phyloP scores from a whole-genome alignment of 2,113 vertebrate species.

The Burhinus oedicnemus region DNA sequence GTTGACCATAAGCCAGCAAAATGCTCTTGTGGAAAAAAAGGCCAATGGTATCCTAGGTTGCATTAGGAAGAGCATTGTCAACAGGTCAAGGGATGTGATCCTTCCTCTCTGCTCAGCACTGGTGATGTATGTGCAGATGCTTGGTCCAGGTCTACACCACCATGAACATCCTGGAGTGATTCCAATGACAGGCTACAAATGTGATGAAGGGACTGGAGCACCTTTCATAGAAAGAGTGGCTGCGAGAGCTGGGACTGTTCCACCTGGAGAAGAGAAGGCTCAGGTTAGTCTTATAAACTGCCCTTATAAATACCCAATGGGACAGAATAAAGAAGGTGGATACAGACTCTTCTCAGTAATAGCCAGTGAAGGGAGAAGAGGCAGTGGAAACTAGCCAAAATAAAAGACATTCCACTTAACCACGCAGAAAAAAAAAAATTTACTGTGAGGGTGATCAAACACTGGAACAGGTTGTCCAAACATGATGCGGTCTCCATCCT shows the following conservation, averaged over 20 bases:
- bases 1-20: background rate
- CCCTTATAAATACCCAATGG: rapidly evolving
- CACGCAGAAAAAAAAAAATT: rapidly evolving
- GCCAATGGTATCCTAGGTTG: background rate
- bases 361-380: background rate
- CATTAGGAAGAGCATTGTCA: background rate
- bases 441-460: background rate
- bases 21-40: background rate
- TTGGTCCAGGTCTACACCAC: background rate
- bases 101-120: background rate
- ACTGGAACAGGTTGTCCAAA: background rate
- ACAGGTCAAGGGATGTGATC: background rate
- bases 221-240: background rate
- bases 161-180: background rate
- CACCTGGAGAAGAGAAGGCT: background rate
- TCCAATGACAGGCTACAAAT: background rate
- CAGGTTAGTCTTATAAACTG: background rate
- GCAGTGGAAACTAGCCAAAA: background rate
- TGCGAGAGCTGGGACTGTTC: background rate
- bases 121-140: background rate
- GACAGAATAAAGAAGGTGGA: background rate
- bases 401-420: background rate
- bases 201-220: background rate
- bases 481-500: background rate
- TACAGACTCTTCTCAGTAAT: background rate